phyloP scores from a whole-genome alignment of 2,888 invertebrate species.

The Morpho helenor region DNA sequence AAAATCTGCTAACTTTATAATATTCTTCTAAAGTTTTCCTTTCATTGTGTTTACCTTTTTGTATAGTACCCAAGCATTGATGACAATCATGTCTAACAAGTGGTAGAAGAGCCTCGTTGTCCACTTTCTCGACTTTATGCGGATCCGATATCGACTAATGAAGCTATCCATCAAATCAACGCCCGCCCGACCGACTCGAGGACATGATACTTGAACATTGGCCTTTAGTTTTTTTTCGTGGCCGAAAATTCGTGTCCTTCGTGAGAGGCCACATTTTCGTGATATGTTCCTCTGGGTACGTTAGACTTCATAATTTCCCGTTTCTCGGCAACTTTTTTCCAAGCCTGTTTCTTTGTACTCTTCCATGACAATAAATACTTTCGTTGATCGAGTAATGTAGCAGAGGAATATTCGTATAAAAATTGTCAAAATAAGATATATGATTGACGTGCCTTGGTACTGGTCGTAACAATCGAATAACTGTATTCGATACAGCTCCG shows the following conservation, averaged over 20 bases:
- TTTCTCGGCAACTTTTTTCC: too few species aligned
- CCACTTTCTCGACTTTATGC: constrained; percentile 39
- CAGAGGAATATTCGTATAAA: neutral
- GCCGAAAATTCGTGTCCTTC: too few species aligned
- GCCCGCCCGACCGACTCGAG: constrained; percentile 31
- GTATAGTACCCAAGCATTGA: constrained; percentile 41
- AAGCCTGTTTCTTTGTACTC: too few species aligned
- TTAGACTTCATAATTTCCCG: too few species aligned
- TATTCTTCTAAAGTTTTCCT: constrained; percentile 22
- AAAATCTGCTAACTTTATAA: constrained; percentile 20
- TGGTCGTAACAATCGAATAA: constrained; percentile 27
- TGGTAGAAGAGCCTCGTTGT: constrained; percentile 36
- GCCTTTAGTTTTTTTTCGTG: constrained; percentile 33
- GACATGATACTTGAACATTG: constrained; percentile 37
- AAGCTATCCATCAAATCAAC: constrained; percentile 31
- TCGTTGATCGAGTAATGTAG: constrained; percentile 31
- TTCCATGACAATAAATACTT: constrained; percentile 26
- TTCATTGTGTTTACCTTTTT: constrained; percentile 37
- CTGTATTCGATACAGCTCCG: constrained; percentile 19
- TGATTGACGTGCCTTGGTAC: constrained; percentile 29
- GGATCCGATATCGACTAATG: constrained; percentile 36
- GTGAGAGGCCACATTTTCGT: too few species aligned
- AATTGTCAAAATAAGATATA: constrained; percentile 38
- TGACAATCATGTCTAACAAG: constrained; percentile 38
- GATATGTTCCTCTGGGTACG: too few species aligned